phyloP scores from a whole-genome alignment of 2,113 vertebrate species.

The Nanger granti region DNA sequence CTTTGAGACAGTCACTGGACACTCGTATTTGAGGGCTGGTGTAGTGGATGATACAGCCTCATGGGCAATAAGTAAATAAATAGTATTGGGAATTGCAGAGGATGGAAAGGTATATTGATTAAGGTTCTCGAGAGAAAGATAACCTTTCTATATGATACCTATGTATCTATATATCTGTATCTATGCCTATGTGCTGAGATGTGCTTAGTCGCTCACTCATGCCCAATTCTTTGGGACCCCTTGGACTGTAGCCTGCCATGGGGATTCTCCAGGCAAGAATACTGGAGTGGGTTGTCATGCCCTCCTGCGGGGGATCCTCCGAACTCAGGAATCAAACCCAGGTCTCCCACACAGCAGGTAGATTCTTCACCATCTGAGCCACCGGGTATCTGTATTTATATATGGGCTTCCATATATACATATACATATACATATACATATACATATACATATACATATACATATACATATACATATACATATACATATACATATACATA shows the following conservation, averaged over 20 bases:
- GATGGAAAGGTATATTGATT: not conserved
- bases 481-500: not conserved
- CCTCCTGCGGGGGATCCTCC: not conserved
- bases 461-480: not conserved
- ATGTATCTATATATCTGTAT: not conserved
- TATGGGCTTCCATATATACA: not conserved
- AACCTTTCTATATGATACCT: not conserved
- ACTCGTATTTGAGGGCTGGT: no score
- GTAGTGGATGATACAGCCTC: not conserved
- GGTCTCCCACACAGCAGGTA: not conserved
- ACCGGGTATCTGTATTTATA: not conserved
- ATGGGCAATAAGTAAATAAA: not conserved
- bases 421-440: no score
- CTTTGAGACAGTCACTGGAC: not conserved
- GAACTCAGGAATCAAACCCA: not conserved
- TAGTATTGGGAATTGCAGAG: not conserved
- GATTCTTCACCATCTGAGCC: not conserved
- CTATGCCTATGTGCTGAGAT: not conserved
- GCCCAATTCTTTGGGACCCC: not conserved
- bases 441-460: no score
- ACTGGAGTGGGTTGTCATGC: not conserved
- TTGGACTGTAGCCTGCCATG: not conserved
- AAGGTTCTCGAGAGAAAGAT: not conserved
- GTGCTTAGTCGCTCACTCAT: not conserved
- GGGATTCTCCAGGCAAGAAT: not conserved